Percentiles rank a stretch among this genome's conserved stretches.
phyloP scores from a whole-genome alignment of 2,113 vertebrate species.

The Vombatus ursinus region DNA sequence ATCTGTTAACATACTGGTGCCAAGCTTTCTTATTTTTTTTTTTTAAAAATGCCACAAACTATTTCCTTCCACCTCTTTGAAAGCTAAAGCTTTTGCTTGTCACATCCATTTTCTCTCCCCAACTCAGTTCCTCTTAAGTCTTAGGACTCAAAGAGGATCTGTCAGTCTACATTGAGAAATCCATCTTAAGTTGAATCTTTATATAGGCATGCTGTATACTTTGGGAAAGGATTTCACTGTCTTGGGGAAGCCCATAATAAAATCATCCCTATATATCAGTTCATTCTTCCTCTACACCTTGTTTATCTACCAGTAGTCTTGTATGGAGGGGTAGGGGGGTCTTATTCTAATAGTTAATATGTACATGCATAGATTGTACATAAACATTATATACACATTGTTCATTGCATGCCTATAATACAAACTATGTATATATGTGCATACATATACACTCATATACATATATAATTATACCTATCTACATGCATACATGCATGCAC shows the following conservation, averaged over 20 bases:
- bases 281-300: slow-evolving; percentile 15
- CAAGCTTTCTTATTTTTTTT: not conserved
- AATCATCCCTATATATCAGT: slow-evolving; percentile 60
- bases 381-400: not conserved
- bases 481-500: not conserved
- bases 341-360: not conserved
- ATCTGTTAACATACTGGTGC: slow-evolving; percentile 1
- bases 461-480: no score
- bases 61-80: slow-evolving; percentile 12
- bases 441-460: no score
- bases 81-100: slow-evolving; percentile 27
- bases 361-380: not conserved
- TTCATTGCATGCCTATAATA: no score
- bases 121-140: not conserved
- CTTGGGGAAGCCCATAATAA: slow-evolving; percentile 37
- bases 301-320: not conserved
- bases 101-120: slow-evolving; percentile 30
- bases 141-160: slow-evolving; percentile 45
- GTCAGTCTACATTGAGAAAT: not conserved
- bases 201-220: not conserved
- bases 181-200: slow-evolving; percentile 12
- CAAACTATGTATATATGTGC: no score
- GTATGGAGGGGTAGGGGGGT: not conserved
- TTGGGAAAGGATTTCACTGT: slow-evolving; percentile 15
- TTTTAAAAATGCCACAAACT: not conserved